Percentiles rank a stretch among this genome's conserved stretches.
Conservation (phyloP, 1,140 invertebrate genomes). For the Drosophila aff. region DNA sequence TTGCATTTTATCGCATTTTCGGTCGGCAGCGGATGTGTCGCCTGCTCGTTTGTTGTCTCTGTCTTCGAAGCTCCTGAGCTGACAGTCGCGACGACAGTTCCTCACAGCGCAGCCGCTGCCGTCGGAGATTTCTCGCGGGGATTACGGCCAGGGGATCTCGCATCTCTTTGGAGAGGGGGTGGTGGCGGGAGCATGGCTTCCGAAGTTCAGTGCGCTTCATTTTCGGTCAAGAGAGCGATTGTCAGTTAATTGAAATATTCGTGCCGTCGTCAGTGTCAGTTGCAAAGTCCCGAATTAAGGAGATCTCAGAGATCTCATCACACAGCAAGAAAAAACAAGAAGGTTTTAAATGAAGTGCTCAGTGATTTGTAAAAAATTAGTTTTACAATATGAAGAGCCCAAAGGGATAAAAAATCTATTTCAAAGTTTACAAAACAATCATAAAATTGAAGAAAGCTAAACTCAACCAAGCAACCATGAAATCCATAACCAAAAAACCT, state of each 20-base stretch:
- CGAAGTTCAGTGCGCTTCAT: constrained; percentile 57
- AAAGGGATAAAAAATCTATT: too few species aligned
- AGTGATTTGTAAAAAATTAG: too few species aligned
- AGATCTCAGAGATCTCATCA: constrained; percentile 15
- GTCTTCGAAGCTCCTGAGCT: constrained; percentile 61
- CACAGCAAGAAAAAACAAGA: constrained; percentile 10
- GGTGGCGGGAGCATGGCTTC: not conserved
- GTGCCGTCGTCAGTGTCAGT: constrained; percentile 66
- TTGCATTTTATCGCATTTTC: constrained; percentile 82
- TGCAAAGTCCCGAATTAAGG: not conserved
- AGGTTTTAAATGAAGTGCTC: too few species aligned
- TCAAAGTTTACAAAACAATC: too few species aligned
- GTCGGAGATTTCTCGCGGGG: constrained; percentile 13
- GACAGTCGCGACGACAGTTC: constrained; percentile 26
- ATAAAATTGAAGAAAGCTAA: too few species aligned
- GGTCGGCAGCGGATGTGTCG: constrained; percentile 65
- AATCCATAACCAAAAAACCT: too few species aligned
- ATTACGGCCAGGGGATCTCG: not conserved
- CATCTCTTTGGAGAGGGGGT: not conserved
- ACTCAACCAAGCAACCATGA: too few species aligned
- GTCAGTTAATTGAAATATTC: constrained; percentile 83
- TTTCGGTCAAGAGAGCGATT: constrained; percentile 59
- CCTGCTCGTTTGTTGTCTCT: constrained; percentile 43
- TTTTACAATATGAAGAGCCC: too few species aligned
- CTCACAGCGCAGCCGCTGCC: constrained; percentile 14